These are phyloP conservation scores for Pristionchus fissidentatus DNA, from an alignment of 2,888 invertebrate genomes.

Conservation along the genomic window DNA sequence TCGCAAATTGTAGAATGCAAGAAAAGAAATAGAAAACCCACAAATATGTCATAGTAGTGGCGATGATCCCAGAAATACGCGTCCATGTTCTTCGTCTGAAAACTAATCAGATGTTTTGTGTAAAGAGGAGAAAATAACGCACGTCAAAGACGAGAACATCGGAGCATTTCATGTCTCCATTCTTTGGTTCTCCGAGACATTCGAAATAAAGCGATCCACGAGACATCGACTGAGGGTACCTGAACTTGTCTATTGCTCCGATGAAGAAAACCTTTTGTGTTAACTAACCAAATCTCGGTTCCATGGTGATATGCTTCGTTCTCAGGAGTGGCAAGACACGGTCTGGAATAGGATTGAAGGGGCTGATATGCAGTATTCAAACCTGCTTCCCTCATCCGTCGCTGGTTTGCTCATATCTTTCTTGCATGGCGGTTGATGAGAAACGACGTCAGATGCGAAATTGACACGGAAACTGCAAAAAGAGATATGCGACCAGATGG, in stretches of 20 bases:
- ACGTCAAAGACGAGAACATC: constrained; percentile 49
- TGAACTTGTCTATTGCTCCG: background rate
- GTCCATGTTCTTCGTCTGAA: constrained; percentile 51
- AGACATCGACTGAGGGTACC: constrained; percentile 62
- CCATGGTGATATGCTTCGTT: constrained; percentile 66
- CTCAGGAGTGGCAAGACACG: constrained; percentile 57
- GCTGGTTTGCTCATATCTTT: constrained; percentile 52
- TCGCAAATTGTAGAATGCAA: background rate
- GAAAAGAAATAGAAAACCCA: background rate
- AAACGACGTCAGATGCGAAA: constrained; percentile 70
- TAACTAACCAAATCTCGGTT: constrained; percentile 62
- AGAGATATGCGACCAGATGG: no score
- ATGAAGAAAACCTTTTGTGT: background rate
- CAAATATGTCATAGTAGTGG: constrained; percentile 58
- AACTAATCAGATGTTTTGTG: background rate
- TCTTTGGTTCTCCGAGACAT: constrained; percentile 60
- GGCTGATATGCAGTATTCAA: no score
- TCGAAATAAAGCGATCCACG: constrained; percentile 56
- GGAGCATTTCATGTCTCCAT: constrained; percentile 65
- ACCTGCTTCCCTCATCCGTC: constrained; percentile 42
- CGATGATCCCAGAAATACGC: constrained; percentile 63
- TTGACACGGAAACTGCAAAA: constrained; percentile 64
- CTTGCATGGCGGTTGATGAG: constrained; percentile 69
- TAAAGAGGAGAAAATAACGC: background rate
- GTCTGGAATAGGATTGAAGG: background rate